These are phyloP conservation scores for Cryptus armator DNA, from an alignment of 2,888 invertebrate species.

Conservation along the genomic window DNA sequence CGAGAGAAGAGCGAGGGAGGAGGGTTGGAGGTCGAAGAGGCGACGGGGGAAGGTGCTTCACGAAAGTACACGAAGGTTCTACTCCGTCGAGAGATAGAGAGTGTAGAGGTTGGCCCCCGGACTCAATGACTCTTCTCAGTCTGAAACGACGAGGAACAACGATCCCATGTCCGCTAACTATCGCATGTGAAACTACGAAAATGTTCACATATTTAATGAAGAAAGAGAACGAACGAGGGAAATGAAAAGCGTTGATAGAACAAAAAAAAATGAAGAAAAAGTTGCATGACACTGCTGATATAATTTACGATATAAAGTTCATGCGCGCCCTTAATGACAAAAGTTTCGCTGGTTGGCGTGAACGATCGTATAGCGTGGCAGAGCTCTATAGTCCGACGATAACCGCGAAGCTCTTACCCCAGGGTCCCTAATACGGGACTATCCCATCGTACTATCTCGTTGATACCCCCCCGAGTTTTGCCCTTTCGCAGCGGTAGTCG, in stretches of 20 bases:
- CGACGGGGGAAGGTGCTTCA: constrained; percentile 40
- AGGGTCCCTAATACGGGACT: constrained; percentile 24
- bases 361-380: constrained; percentile 11
- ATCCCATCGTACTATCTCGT: constrained; percentile 25
- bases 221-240: constrained; percentile 56
- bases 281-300: constrained; percentile 59
- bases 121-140: constrained; percentile 48
- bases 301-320: constrained; percentile 67
- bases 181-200: constrained; percentile 10
- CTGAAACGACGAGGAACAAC: constrained; percentile 11
- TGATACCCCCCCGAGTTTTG: not conserved
- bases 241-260: constrained; percentile 18
- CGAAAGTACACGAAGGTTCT: constrained; percentile 51
- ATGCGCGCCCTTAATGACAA: constrained; percentile 62
- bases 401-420: constrained; percentile 63
- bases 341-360: constrained; percentile 56
- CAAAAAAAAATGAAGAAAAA: constrained; percentile 27
- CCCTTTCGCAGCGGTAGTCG: constrained; percentile 71
- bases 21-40: constrained; percentile 68
- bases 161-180: not conserved
- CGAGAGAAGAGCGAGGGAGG: constrained; percentile 61
- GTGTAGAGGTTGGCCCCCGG: not conserved
- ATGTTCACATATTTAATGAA: constrained; percentile 64
- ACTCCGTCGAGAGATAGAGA: constrained; percentile 14
- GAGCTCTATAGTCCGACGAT: constrained; percentile 45